Evolutionary conservation across 2,888 invertebrate species (phyloP), one percentile per base, ranked within the genome.

Genomic region (Macrosoma leucophasiata): DNA sequence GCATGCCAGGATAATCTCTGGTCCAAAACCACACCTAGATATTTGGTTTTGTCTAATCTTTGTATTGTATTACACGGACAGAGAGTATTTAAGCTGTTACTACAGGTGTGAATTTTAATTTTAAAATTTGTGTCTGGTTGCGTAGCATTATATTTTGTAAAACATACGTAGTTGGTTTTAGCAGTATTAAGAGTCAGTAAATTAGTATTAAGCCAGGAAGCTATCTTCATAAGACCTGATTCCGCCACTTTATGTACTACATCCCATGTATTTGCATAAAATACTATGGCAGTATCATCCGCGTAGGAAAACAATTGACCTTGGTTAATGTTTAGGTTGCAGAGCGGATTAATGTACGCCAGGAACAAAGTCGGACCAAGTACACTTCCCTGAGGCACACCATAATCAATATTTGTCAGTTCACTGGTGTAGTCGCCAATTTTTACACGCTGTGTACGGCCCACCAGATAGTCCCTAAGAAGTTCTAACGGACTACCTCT

Each of bases 241-340:
- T 46, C 39, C 5, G 37, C 33, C 4, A 4, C 6, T 3, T 1
- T 2, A 14, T 32, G 22, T 5, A 33, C 31, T 0, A 24, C 14
- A 9, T 29, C 9, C 43, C 41, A 43, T 2, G 28, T 26, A 1
- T 20, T 6, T 2, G 29, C 39, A 13, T 24, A 3, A 17, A 46
- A 24, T 0, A 46, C n/a, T 3, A 45, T 8, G 2, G 33, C 46
- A 2, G 46, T 43, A n/a, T 46, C 43, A 20, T 46, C 43, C 3
- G 46, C 41, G 17, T 36, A 46, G 0, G 39, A 20, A 3, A 38
- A 18, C 7, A 43, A 32, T 19, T 36, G 20, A n/a, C 31, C 18
- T 10, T 36, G 22, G 3, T 14, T 27, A 1, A 46, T 14, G 1
- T 28, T 13, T 10, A 26, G 8, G 4, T 22, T 13, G 26, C 37